Evolutionary conservation across 2,113 vertebrate species (phyloP).

Genomic region (Otocyon megalotis): DNA sequence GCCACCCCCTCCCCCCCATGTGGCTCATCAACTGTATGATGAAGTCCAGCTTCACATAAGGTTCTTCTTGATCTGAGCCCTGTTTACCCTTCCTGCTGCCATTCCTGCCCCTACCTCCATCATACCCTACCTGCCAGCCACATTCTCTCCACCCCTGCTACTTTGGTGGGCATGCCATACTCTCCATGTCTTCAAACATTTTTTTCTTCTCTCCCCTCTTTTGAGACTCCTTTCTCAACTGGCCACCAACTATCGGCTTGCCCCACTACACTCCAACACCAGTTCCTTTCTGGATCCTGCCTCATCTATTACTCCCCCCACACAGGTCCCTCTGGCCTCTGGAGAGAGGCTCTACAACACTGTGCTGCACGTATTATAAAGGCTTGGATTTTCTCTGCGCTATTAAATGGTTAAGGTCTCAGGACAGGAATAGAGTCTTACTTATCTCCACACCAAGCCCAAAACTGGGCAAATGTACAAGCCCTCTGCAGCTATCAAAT

Average conservation of each 20-base stretch:
- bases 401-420: not conserved
- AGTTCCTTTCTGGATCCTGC: not conserved
- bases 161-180: rapidly evolving
- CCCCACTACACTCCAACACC: not conserved
- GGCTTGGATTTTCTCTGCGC: not conserved
- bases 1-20: too few relatives aligned
- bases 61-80: not conserved
- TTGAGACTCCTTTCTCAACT: not conserved
- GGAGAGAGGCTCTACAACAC: not conserved
- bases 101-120: not conserved
- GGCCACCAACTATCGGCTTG: not conserved
- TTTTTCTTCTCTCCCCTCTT: not conserved
- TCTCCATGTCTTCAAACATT: not conserved
- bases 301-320: not conserved
- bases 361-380: not conserved
- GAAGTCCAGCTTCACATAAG: not conserved
- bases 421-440: not conserved
- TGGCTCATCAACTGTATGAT: rapidly evolving
- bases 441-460: not conserved
- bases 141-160: rapidly evolving
- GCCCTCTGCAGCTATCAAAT: not conserved
- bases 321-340: not conserved
- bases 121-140: not conserved
- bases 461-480: too few relatives aligned
- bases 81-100: rapidly evolving